A percentile compares a stretch with the other conserved stretches of the same genome.
These are phyloP conservation scores for Chromis chromis DNA, from an alignment of 2,797 vertebrate species.

Conservation along the genomic window DNA sequence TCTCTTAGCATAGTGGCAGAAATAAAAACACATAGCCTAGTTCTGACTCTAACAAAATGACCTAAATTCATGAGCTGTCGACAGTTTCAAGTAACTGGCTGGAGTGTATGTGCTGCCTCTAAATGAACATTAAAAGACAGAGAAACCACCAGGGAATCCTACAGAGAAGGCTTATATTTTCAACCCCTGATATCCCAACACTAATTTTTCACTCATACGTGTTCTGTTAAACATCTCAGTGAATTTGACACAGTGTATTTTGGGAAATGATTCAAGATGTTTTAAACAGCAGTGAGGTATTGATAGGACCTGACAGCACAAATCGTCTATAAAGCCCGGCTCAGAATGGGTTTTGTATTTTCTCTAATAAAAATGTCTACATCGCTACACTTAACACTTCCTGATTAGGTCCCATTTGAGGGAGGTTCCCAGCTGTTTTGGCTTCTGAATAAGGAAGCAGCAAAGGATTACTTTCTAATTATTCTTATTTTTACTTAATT, in stretches of 20 bases:
- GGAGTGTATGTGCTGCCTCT: slow-evolving; percentile 15
- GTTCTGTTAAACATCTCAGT: slow-evolving; percentile 6
- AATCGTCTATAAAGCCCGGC: slow-evolving; percentile 13
- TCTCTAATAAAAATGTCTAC: slow-evolving; percentile 9
- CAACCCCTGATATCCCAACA: slow-evolving; percentile 25
- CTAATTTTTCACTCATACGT: slow-evolving; percentile 1
- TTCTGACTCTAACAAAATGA: slow-evolving; percentile 47
- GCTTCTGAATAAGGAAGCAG: not conserved
- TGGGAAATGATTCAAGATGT: slow-evolving; percentile 21
- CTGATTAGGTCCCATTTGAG: not conserved
- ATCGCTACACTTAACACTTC: not conserved
- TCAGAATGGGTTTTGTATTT: slow-evolving; percentile 11
- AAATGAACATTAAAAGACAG: slow-evolving; percentile 53
- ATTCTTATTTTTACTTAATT: not conserved
- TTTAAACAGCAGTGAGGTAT: slow-evolving; percentile 6
- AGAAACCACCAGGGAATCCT: slow-evolving; percentile 27
- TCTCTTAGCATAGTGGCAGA: slow-evolving; percentile 21
- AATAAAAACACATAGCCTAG: slow-evolving; percentile 23
- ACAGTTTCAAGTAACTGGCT: slow-evolving; percentile 17
- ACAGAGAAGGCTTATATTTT: slow-evolving; percentile 31
- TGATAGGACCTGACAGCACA: slow-evolving; percentile 20
- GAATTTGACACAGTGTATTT: slow-evolving; percentile 1
- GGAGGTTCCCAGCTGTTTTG: not conserved
- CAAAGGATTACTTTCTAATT: not conserved
- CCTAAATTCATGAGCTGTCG: slow-evolving; percentile 44